These are phyloP conservation scores for Eristalis intricaria DNA, from an alignment of 2,888 invertebrate genomes.

Conservation along the genomic window DNA sequence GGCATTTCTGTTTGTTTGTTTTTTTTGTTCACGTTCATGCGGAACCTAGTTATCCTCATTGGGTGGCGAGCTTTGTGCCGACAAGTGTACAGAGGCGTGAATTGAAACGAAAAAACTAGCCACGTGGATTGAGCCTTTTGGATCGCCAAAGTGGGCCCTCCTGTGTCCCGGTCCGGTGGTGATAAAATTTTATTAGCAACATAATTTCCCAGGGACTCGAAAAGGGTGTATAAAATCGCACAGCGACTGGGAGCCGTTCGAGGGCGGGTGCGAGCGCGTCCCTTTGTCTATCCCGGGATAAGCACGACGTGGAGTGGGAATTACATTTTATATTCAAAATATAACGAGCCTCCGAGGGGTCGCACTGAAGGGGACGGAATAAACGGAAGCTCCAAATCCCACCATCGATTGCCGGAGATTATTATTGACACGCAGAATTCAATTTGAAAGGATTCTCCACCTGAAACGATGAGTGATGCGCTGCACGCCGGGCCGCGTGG, in stretches of 20 bases:
- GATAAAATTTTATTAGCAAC: slow-evolving; percentile 57
- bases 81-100: not conserved
- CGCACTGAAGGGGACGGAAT: slow-evolving; percentile 6
- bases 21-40: no score
- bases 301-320: not conserved
- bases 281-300: slow-evolving; percentile 24
- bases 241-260: not conserved
- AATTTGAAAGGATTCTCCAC: slow-evolving; percentile 65
- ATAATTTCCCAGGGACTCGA: slow-evolving; percentile 46
- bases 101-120: slow-evolving; percentile 15
- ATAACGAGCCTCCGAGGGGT: slow-evolving; percentile 5
- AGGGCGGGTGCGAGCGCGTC: not conserved
- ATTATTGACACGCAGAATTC: slow-evolving; percentile 68
- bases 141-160: not conserved
- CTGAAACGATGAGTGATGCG: slow-evolving; percentile 45
- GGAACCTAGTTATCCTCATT: not conserved
- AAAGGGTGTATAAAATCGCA: slow-evolving; percentile 42
- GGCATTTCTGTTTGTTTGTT: not conserved
- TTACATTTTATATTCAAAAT: not conserved
- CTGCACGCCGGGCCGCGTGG: not conserved
- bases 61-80: not conserved
- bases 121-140: slow-evolving; percentile 3
- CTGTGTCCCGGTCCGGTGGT: slow-evolving; percentile 44
- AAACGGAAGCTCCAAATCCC: slow-evolving; percentile 37
- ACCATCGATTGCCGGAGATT: slow-evolving; percentile 56